Evolutionary conservation across 2,888 invertebrate genomes (phyloP).

Genomic region (Gymnoscelis rufifasciata): DNA sequence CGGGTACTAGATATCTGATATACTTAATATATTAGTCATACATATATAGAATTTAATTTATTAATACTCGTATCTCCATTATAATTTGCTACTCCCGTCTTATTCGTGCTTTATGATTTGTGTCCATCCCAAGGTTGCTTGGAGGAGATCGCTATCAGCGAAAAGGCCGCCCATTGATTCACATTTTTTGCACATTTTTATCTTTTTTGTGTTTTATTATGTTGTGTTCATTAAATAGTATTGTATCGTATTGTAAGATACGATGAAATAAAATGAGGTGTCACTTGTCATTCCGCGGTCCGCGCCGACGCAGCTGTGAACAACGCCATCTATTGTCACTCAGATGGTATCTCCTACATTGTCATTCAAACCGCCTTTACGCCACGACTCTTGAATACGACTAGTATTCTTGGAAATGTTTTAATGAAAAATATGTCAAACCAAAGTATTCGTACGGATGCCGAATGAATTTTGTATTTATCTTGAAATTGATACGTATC

Average conservation of each 20-base stretch:
- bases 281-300: constrained; percentile 8
- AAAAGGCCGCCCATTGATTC: too few relatives aligned
- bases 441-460: constrained; percentile 50
- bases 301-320: constrained; percentile 28
- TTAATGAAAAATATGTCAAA: constrained; percentile 53
- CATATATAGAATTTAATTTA: not conserved
- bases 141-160: too few relatives aligned
- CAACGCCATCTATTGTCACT: constrained; percentile 39
- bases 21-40: too few relatives aligned
- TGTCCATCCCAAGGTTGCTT: too few relatives aligned
- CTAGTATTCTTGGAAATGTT: constrained; percentile 30
- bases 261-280: constrained; percentile 5
- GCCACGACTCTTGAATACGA: constrained; percentile 15
- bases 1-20: not conserved
- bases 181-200: too few relatives aligned
- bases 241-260: too few relatives aligned
- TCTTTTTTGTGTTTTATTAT: too few relatives aligned
- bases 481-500: constrained; percentile 17
- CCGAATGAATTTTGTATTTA: constrained; percentile 37
- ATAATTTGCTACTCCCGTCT: too few relatives aligned
- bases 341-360: constrained; percentile 46
- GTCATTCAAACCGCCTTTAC: constrained; percentile 39
- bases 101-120: too few relatives aligned
- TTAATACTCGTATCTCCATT: too few relatives aligned
- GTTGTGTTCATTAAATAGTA: too few relatives aligned